Evolutionary conservation across 2,113 vertebrate species (phyloP).

Genomic region (Chamaetylas fuelleborni): DNA sequence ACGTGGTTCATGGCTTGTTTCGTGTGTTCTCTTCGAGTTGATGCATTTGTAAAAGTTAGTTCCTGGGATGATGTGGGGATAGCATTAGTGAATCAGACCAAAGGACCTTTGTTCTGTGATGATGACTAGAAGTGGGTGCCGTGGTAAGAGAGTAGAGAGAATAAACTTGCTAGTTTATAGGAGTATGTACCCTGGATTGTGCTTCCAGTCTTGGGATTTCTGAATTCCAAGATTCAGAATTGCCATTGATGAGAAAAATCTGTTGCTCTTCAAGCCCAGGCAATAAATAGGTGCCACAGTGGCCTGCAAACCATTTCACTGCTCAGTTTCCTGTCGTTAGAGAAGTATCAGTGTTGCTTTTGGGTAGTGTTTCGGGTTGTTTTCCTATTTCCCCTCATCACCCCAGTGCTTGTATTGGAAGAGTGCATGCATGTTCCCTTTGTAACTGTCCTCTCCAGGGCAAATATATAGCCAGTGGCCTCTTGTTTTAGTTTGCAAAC

Average conservation of each 20-base stretch:
- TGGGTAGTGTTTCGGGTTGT: background rate
- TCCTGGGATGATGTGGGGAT: background rate
- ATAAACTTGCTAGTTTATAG: background rate
- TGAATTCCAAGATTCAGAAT: background rate
- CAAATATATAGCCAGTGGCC: background rate
- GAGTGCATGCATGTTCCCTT: fast-evolving
- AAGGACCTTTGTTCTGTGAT: background rate
- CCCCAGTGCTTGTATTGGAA: background rate
- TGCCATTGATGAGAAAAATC: fast-evolving
- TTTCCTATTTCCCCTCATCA: background rate
- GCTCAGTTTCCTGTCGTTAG: fast-evolving
- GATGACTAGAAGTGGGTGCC: background rate
- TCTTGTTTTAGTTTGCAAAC: background rate
- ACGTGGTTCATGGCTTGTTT: background rate
- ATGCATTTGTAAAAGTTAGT: background rate
- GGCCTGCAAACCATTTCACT: background rate
- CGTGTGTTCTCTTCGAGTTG: background rate
- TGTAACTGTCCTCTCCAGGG: background rate
- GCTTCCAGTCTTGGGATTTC: background rate
- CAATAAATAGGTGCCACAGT: background rate
- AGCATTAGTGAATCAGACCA: background rate
- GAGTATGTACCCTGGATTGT: background rate
- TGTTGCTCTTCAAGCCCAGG: background rate
- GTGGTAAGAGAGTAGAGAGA: background rate
- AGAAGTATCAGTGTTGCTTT: background rate